Evolutionary conservation across 2,888 invertebrate species (phyloP).

Genomic region (Camponotus fellah): DNA sequence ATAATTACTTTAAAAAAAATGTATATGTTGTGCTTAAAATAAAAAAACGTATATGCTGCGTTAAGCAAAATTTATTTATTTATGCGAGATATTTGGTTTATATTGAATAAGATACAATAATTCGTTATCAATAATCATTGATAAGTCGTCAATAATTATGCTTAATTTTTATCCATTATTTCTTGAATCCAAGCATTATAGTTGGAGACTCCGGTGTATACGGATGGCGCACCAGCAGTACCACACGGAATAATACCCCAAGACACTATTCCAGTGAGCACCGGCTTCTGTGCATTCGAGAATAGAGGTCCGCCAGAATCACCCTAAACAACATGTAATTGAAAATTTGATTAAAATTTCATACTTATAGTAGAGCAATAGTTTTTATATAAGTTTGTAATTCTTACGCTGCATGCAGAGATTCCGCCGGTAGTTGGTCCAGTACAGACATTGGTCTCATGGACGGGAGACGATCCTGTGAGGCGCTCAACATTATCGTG

Average conservation of each 20-base stretch:
- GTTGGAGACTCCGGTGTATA: slow-evolving; percentile 83
- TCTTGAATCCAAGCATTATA: slow-evolving; percentile 82
- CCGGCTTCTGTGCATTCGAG: slow-evolving; percentile 54
- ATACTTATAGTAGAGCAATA: background rate
- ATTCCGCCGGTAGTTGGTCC: slow-evolving; percentile 84
- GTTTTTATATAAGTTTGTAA: background rate
- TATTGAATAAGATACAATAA: background rate
- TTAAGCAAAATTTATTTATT: background rate
- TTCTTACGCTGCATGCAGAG: slow-evolving; percentile 85
- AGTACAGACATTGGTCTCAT: slow-evolving; percentile 86
- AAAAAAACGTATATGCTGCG: background rate
- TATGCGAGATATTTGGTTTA: background rate
- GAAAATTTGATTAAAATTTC: background rate
- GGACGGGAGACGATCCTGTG: slow-evolving; percentile 66
- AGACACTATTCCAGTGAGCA: slow-evolving; percentile 83
- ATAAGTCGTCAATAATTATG: background rate
- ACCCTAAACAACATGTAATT: slow-evolving; percentile 82
- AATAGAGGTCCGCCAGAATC: slow-evolving; percentile 87
- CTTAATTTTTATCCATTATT: slow-evolving; percentile 68
- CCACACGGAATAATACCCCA: slow-evolving; percentile 85
- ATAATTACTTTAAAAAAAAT: too few relatives aligned
- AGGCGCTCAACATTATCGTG: slow-evolving; percentile 69
- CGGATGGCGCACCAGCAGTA: slow-evolving; percentile 81
- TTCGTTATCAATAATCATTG: background rate
- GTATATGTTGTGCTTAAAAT: too few relatives aligned